Base-by-base conservation (phyloP, 2,113 vertebrate species). In the Eleginops maclovinus region DNA sequence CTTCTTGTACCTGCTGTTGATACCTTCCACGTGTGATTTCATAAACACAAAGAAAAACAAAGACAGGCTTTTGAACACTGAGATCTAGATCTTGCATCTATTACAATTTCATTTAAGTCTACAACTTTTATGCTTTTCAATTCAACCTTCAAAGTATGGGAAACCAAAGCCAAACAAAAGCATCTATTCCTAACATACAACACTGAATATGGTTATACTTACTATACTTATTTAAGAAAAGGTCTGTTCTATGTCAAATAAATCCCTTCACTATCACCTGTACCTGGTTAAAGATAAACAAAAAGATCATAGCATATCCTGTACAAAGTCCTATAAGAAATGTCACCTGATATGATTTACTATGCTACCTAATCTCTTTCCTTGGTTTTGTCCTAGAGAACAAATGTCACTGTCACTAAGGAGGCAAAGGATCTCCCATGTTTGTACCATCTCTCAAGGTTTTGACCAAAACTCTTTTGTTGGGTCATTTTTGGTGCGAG, bases 291-390 rank as follows among this genome's bases (percentile, higher is more conserved):
- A 3, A 54, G 47, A 61, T 31, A 43, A 15, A 4, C 3, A 13
- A 44, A 3, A 15, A 53, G 24, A 58, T 17, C 11, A 43, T 24
- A 13, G 5, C 26, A 41, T 11, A 5, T 31, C 49, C 19, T 22
- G 13, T 43, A 13, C 60, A 75, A 59, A 65, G 64, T 50, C 59
- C 51, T 61, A 22, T 41, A 49, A 49, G 14, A 11, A 46, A 0
- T 16, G 13, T 64, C 64, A 50, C 24, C 31, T 54, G 26, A 59
- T 54, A 21, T 21, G 26, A 40, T 77, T 68, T 75, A 68, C 62
- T 49, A 41, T 1, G 0, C 16, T 9, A 2, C 31, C 15, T 26
- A n/a, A 19, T 63, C 28, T 46, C 46, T 19, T n/a, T 21, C 2
- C 17, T 62, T 41, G 9, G 13, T 9, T 11, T 22, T 68, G 47